Conservation (phyloP, 2,113 vertebrate species). For the Jaculus jaculus region DNA sequence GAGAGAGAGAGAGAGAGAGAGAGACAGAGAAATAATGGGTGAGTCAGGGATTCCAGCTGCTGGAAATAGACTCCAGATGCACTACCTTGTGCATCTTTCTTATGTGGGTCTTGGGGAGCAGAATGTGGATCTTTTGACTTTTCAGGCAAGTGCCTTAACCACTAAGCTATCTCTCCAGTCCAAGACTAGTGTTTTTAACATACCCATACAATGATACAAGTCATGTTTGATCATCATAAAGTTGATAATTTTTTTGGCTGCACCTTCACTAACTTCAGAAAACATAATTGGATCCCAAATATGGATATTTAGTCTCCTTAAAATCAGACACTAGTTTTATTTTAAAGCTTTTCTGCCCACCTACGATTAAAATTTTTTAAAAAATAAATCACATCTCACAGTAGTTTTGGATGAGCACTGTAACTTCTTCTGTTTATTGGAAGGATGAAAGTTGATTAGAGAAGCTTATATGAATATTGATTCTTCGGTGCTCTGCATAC, state of each 20-base stretch:
- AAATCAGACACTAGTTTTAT: background rate
- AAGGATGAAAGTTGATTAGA: background rate
- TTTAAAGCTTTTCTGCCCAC: slow-evolving; percentile 26
- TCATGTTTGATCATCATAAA: slow-evolving; percentile 9
- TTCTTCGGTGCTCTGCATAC: background rate
- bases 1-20: too few species aligned
- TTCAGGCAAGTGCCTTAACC: too few species aligned
- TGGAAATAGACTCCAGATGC: too few species aligned
- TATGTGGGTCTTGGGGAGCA: too few species aligned
- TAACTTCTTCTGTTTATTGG: slow-evolving; percentile 23
- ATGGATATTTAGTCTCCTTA: background rate
- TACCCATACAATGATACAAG: background rate
- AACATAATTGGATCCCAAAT: background rate
- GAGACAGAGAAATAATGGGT: too few species aligned
- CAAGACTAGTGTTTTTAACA: slow-evolving; percentile 10
- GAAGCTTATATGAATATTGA: background rate
- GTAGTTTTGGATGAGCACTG: background rate
- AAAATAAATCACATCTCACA: background rate
- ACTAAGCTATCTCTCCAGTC: too few species aligned
- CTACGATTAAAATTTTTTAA: slow-evolving; percentile 38
- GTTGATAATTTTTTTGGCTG: slow-evolving; percentile 26
- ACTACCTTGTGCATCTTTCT: too few species aligned
- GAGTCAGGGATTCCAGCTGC: too few species aligned
- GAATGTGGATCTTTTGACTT: too few species aligned
- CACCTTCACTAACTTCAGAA: background rate